A percentile compares a stretch with the other conserved stretches of the same genome.
Conservation (phyloP, 2,113 vertebrate species). For the Boleophthalmus pectinirostris region DNA sequence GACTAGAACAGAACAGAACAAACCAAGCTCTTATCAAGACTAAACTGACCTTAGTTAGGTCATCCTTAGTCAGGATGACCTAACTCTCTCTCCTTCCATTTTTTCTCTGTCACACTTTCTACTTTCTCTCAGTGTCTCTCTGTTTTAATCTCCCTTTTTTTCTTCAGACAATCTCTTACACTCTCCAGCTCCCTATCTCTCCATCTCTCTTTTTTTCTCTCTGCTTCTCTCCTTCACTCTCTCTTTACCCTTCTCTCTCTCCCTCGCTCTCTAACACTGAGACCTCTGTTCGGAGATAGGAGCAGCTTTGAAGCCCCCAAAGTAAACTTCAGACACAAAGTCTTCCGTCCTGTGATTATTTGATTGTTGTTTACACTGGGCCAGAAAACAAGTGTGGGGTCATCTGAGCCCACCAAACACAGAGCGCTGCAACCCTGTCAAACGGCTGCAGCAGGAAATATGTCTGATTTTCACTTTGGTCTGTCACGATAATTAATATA, state of each 20-base stretch:
- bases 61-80: not conserved
- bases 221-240: too few species aligned
- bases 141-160: too few species aligned
- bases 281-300: constrained; percentile 31
- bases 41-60: too few species aligned
- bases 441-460: constrained; percentile 55
- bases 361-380: constrained; percentile 70
- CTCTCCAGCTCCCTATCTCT: too few species aligned
- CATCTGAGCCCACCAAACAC: constrained; percentile 54
- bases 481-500: too few species aligned
- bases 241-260: too few species aligned
- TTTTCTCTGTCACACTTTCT: too few species aligned
- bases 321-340: constrained; percentile 72
- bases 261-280: constrained; percentile 8
- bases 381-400: constrained; percentile 65
- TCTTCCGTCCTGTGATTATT: constrained; percentile 77
- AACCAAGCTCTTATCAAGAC: too few species aligned
- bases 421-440: constrained; percentile 32
- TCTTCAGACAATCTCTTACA: too few species aligned
- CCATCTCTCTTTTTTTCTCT: not conserved
- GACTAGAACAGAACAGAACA: too few species aligned
- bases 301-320: constrained; percentile 68
- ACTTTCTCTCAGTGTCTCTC: too few species aligned
- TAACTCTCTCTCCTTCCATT: too few species aligned
- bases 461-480: constrained; percentile 31